Evolutionary conservation across 2,113 vertebrate genomes (phyloP).

Genomic region (Trogon surrucura): DNA sequence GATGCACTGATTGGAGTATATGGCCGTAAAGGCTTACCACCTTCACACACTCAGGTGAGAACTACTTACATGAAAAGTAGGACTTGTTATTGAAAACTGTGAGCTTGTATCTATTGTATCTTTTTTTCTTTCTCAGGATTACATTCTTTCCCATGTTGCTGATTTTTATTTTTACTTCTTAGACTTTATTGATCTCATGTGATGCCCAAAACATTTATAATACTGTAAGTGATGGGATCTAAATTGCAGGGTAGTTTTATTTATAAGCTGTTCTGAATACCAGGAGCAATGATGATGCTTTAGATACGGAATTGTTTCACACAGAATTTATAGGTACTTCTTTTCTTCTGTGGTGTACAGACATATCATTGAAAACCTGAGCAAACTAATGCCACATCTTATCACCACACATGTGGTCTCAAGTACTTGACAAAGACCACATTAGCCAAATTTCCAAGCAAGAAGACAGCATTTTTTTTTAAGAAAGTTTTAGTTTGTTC

Average conservation of each 20-base stretch:
- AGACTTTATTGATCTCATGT: not conserved
- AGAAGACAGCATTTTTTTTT: not conserved
- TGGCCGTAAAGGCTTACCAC: constrained; percentile 93
- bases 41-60: constrained; percentile 96
- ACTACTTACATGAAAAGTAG: not conserved
- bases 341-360: not conserved
- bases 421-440: not conserved
- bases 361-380: not conserved
- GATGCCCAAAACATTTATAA: not conserved
- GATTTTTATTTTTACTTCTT: not conserved
- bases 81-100: not conserved
- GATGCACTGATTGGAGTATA: constrained; percentile 97
- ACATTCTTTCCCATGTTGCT: not conserved
- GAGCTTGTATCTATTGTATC: not conserved
- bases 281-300: not conserved
- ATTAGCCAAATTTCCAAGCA: not conserved
- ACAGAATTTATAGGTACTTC: not conserved
- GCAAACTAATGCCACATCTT: not conserved
- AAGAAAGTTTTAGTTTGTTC: not conserved
- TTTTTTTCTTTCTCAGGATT: not conserved
- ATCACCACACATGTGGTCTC: no score
- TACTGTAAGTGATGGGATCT: not conserved
- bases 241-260: not conserved
- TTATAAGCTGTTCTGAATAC: not conserved
- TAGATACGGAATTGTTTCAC: not conserved